Conservation (phyloP, 2,113 vertebrate genomes). For the Noctilio leporinus region DNA sequence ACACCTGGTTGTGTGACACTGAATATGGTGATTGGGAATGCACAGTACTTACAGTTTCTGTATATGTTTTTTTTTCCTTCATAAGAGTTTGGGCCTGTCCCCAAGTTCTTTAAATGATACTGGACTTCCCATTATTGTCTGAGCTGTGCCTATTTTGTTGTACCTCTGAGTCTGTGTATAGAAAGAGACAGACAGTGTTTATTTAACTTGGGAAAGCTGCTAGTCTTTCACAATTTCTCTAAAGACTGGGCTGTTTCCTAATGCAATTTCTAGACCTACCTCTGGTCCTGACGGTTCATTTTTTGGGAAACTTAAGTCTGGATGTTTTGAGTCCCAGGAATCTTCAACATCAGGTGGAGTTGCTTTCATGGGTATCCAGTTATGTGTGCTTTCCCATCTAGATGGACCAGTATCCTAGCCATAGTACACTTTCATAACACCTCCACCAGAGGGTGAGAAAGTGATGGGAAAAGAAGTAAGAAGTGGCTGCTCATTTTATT, state of each 20-base stretch:
- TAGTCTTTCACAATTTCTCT: conserved; percentile 24
- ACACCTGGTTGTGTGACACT: background rate
- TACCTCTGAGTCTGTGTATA: background rate
- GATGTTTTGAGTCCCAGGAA: background rate
- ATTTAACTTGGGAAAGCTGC: conserved; percentile 29
- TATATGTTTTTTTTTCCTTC: background rate
- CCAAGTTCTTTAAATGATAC: background rate
- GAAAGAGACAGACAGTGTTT: background rate
- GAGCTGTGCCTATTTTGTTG: background rate
- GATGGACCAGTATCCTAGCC: background rate
- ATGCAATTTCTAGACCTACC: background rate
- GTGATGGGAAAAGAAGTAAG: background rate
- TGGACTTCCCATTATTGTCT: conserved; percentile 16
- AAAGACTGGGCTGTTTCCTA: conserved; percentile 14
- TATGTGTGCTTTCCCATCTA: conserved; percentile 18
- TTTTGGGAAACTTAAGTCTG: conserved; percentile 22
- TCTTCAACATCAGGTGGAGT: background rate
- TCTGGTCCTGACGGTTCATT: background rate
- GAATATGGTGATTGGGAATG: background rate
- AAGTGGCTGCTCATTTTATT: background rate
- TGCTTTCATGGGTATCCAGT: background rate
- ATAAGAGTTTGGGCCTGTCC: background rate
- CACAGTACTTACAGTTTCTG: background rate
- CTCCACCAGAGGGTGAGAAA: background rate
- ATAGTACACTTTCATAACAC: background rate